A percentile compares a stretch with the other conserved stretches of the same genome.
phyloP scores from a whole-genome alignment of 2,888 invertebrate genomes.

The Bhutanitis thaidina region DNA sequence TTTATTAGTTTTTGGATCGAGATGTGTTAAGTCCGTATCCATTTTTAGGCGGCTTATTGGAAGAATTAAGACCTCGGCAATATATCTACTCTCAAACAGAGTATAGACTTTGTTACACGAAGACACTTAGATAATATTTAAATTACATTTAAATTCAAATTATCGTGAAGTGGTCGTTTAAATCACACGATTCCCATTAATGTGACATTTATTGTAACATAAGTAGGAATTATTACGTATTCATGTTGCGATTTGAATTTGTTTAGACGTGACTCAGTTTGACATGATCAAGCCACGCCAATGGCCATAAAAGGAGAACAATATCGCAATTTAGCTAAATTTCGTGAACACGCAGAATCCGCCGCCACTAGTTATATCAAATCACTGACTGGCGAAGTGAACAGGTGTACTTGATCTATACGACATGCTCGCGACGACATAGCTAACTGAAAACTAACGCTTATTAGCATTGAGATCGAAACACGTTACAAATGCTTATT shows the following conservation, averaged over 20 bases:
- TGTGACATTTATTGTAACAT: conserved; percentile 11
- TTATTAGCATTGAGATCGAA: neutral
- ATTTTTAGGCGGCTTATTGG: too few species aligned
- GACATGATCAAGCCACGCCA: conserved; percentile 19
- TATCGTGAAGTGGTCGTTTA: neutral
- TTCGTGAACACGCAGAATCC: conserved; percentile 18
- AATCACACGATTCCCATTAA: neutral
- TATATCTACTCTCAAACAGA: too few species aligned
- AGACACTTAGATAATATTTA: too few species aligned
- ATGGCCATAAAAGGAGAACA: conserved; percentile 16
- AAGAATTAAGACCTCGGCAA: too few species aligned
- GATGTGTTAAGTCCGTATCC: too few species aligned
- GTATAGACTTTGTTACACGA: too few species aligned
- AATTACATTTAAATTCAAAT: too few species aligned
- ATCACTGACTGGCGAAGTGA: conserved; percentile 31
- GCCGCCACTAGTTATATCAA: conserved; percentile 43
- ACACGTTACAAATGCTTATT: too few species aligned
- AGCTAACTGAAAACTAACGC: neutral
- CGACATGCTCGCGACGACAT: neutral
- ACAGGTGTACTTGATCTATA: neutral
- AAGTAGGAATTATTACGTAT: conserved; percentile 24
- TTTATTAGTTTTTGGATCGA: too few species aligned
- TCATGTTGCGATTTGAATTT: conserved; percentile 25
- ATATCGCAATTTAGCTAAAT: conserved; percentile 21
- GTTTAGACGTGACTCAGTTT: conserved; percentile 25